Percentiles rank a stretch among this genome's conserved stretches.
Evolutionary conservation across 2,113 vertebrate species (phyloP).

Genomic region (Macrotus californicus): DNA sequence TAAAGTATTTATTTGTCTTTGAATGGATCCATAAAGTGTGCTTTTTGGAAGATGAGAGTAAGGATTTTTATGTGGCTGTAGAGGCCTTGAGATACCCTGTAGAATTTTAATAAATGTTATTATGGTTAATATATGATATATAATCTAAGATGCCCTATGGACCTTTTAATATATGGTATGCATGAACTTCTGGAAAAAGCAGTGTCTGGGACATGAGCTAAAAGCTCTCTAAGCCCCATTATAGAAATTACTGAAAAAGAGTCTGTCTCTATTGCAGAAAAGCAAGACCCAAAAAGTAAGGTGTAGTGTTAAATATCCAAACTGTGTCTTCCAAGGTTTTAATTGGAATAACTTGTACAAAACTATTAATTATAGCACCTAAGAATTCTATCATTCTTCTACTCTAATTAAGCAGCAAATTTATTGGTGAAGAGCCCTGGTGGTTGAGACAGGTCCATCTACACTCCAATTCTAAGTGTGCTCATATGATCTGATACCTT

Average conservation of each 20-base stretch:
- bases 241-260: background rate
- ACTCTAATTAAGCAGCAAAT: background rate
- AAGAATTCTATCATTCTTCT: background rate
- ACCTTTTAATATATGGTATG: background rate
- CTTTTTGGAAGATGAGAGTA: background rate
- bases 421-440: background rate
- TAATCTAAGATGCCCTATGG: background rate
- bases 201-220: background rate
- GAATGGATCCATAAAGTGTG: background rate
- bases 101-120: conserved; percentile 9
- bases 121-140: background rate
- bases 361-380: background rate
- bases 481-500: background rate
- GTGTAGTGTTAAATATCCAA: background rate
- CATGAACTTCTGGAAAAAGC: background rate
- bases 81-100: background rate
- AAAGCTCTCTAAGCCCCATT: background rate
- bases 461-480: background rate
- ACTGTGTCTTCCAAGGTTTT: background rate
- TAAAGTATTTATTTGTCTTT: background rate
- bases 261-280: background rate
- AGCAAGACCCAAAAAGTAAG: background rate
- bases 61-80: background rate
- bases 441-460: background rate
- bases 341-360: background rate